Evolutionary conservation across 2,888 invertebrate genomes (phyloP).

Genomic region (Isoperla grammatica): DNA sequence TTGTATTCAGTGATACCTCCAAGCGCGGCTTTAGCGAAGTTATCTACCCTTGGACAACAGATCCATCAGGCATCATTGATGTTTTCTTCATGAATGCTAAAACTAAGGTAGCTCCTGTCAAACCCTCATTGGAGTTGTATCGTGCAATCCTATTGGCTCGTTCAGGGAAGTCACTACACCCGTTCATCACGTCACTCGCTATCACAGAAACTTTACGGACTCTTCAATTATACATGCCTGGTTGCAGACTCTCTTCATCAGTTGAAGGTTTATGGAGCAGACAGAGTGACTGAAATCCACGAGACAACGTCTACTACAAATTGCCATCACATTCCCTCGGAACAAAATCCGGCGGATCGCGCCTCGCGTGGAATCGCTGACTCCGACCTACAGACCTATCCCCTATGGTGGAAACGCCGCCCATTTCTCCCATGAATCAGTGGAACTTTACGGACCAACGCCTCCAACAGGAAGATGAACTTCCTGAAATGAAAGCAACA

Average conservation of each 20-base stretch:
- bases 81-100: background rate
- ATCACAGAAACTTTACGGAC: background rate
- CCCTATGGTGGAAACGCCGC: slow-evolving; percentile 28
- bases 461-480: too few relatives aligned
- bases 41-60: too few relatives aligned
- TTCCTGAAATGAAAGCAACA: too few relatives aligned
- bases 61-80: too few relatives aligned
- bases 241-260: background rate
- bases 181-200: background rate
- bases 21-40: too few relatives aligned
- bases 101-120: slow-evolving; percentile 4
- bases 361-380: slow-evolving; percentile 29
- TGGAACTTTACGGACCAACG: too few relatives aligned
- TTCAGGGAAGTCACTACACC: background rate
- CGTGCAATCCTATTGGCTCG: background rate
- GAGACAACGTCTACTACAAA: background rate
- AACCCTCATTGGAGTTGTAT: slow-evolving; percentile 2
- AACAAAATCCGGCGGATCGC: slow-evolving; percentile 37
- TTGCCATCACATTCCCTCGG: slow-evolving; percentile 19
- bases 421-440: too few relatives aligned
- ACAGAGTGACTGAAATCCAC: background rate
- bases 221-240: background rate
- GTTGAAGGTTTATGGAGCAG: background rate
- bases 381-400: slow-evolving; percentile 6
- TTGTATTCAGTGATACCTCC: too few relatives aligned